Evolutionary conservation across 2,888 invertebrate genomes (phyloP), one percentile per base, ranked within the genome.

Genomic region (Acanthopleura granulata): DNA sequence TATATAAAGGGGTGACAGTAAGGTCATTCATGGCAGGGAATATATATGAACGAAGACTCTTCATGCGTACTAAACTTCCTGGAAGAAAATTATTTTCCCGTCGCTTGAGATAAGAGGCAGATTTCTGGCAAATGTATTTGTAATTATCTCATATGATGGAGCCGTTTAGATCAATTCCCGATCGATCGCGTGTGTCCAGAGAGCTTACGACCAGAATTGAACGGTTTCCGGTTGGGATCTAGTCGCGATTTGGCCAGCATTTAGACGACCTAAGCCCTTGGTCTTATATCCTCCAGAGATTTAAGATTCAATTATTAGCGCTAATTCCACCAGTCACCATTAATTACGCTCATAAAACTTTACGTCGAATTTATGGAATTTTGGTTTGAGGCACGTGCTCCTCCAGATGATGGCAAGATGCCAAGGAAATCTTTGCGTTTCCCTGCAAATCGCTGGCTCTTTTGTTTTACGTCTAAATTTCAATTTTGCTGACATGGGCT

Each of bases 281-380:
- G n/a, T 57, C 57, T 57, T 40, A 57, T 57, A n/a, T 22, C 12
- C 57, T 22, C 57, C 22, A 1, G 57, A 57, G 57, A 57, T 57
- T 57, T 57, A n/a, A 57, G 57, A 57, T 57, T 57, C 57, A 57
- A 57, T 57, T 57, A 57, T 22, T n/a, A 18, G 57, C 57, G n/a
- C 22, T 57, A 57, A 57, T 57, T 57, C 57, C 57, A 18, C 22
- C 57, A 57, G 57, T 57, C 57, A n/a, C 12, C n/a, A 22, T 57
- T 57, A 57, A 57, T 57, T 57, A n/a, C 22, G 57, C 22, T 57
- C 57, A 57, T 57, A 57, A 57, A 22, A 57, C 57, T 22, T 57
- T n/a, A 57, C 22, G n/a, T 12, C 22, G 57, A 57, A 57, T 57
- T 57, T 57, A 57, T 57, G 57, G 57, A n/a, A 57, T 57, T 57